Evolutionary conservation across 2,797 vertebrate species (phyloP).

Genomic region (Halcyon leucocephala): DNA sequence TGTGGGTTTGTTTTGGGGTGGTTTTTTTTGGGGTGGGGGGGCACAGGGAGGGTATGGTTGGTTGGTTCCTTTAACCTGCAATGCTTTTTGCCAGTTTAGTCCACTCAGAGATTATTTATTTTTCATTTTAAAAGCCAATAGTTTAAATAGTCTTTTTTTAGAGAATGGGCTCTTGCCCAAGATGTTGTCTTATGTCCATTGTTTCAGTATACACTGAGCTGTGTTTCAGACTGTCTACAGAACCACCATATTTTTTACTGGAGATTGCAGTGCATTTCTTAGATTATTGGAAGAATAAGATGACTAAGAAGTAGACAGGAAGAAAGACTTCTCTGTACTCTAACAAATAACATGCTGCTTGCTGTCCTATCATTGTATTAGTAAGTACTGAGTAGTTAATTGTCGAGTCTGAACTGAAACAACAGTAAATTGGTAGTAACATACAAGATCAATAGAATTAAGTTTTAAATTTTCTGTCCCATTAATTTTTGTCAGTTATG

Average conservation of each 20-base stretch:
- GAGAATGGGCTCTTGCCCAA: neutral
- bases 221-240: neutral
- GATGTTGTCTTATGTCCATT: neutral
- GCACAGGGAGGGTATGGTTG: fast-evolving
- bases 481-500: neutral
- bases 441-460: neutral
- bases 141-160: neutral
- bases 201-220: neutral
- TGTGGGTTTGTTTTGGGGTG: neutral
- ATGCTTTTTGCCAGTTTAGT: neutral
- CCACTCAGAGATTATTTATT: neutral
- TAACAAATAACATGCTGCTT: neutral
- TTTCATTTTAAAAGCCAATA: too few relatives aligned
- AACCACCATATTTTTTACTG: neutral
- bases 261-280: neutral
- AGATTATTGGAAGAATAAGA: neutral
- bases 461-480: neutral
- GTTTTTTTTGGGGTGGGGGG: neutral
- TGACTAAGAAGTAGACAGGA: neutral
- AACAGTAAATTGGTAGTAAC: neutral
- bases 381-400: neutral
- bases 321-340: neutral
- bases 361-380: neutral
- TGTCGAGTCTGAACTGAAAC: neutral
- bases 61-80: neutral